phyloP scores from a whole-genome alignment of 2,113 vertebrate genomes.

The Pantherophis guttatus region DNA sequence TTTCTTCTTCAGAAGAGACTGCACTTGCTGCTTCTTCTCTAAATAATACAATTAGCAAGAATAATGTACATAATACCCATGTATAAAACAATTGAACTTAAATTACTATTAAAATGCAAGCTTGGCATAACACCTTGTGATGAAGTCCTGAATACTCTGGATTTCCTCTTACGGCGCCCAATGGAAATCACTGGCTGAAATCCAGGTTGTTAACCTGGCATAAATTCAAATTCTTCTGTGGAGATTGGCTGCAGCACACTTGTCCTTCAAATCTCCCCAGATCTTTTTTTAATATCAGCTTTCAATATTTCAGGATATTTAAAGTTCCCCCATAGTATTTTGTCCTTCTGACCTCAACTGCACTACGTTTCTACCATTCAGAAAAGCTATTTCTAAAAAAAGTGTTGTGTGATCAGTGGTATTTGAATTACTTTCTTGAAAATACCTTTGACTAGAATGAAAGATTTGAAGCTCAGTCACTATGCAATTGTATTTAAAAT shows the following conservation, averaged over 20 bases:
- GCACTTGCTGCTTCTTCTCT: background rate
- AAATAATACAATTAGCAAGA: background rate
- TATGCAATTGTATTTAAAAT: background rate
- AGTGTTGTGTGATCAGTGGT: background rate
- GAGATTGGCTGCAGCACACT: background rate
- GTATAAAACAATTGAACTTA: background rate
- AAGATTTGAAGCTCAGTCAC: background rate
- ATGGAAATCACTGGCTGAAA: background rate
- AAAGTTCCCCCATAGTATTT: conserved; percentile 19
- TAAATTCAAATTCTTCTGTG: conserved; percentile 10
- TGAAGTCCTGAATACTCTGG: conserved; percentile 38
- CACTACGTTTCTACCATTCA: conserved; percentile 23
- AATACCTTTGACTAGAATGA: background rate
- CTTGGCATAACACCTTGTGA: conserved; percentile 33
- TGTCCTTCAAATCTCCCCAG: conserved; percentile 3
- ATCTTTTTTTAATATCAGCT: background rate
- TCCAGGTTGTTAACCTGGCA: background rate
- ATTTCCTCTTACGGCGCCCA: conserved; percentile 9
- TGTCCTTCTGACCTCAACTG: conserved; percentile 25
- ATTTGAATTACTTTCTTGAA: background rate
- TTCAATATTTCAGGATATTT: background rate
- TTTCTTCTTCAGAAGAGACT: background rate
- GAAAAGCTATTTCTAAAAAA: conserved; percentile 28
- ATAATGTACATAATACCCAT: background rate
- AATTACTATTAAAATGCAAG: background rate